Evolutionary conservation across 2,797 vertebrate species (phyloP), one percentile per base, ranked within the genome.

Genomic region (Eleutherodactylus coqui): DNA sequence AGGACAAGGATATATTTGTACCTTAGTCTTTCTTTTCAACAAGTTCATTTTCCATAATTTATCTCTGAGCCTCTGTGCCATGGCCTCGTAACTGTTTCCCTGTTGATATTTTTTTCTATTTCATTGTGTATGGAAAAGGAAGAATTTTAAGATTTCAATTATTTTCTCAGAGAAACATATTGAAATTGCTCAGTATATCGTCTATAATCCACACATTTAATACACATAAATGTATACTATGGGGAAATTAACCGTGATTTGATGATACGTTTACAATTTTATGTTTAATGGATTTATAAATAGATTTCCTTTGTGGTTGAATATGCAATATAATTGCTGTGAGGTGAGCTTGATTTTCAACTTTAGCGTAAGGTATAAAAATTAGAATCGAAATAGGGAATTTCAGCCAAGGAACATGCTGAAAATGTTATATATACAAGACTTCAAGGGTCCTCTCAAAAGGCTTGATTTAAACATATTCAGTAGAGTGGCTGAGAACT

Each of bases 41-140:
- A 43, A 64, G 38, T 62, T 79, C 64, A 60, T 64, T 60, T 62
- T 62, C 24, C 77, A 79, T 79, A 47, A 45, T 79, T 58, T 64
- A 11, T 27, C 36, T 79, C 24, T 58, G 75, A n/a, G 36, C 51
- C 55, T 17, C n/a, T 58, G 53, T 60, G 34, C 51, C 58, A 10
- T 4, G 14, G 27, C 32, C 34, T 19, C 45, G 2, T 64, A 79
- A 47, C n/a, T 45, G n/a, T 45, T 79, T 79, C 58, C 38, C 53
- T 62, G 36, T 17, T 62, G 77, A 43, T 62, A 24, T 17, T 79
- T 79, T 55, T 72, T 53, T 43, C 77, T 6, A 51, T 41, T 29
- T 79, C 55, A 62, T 78, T 76, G 9, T 55, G 17, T 34, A 29
- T 27, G n/a, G 55, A 43, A 60, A 53, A 79, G 13, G 21, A 21